phyloP scores from a whole-genome alignment of 2,888 invertebrate genomes.

The Allacma fusca region DNA sequence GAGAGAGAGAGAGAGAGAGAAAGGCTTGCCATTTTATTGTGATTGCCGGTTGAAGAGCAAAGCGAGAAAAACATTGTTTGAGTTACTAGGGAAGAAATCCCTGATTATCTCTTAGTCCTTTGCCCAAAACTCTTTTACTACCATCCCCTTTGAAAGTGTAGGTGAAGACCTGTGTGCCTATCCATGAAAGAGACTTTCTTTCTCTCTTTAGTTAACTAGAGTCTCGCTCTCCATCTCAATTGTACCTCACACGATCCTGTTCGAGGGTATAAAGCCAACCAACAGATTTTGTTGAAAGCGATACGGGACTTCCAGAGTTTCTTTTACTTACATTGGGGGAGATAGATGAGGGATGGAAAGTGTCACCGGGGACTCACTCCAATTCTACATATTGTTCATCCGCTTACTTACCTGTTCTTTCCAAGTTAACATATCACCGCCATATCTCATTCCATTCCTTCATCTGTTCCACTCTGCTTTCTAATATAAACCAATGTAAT shows the following conservation, averaged over 20 bases:
- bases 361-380: slow-evolving; percentile 35
- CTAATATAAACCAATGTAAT: background rate
- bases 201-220: slow-evolving; percentile 1
- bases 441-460: background rate
- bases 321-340: background rate
- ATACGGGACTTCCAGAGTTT: background rate
- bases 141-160: background rate
- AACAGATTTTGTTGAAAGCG: background rate
- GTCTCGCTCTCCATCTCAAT: background rate
- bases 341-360: slow-evolving; percentile 43
- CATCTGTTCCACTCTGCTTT: slow-evolving; percentile 7
- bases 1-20: slow-evolving; percentile 10
- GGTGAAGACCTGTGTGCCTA: background rate
- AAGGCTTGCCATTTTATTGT: slow-evolving; percentile 40
- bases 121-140: background rate
- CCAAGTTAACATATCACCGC: background rate
- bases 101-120: slow-evolving; percentile 38
- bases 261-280: slow-evolving; percentile 1
- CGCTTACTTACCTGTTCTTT: background rate
- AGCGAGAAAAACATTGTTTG: slow-evolving; percentile 42
- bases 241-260: background rate
- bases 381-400: background rate
- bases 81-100: slow-evolving; percentile 38
- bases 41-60: slow-evolving; percentile 37
- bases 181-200: background rate